Base-by-base conservation (phyloP, 2,113 vertebrate species). In the Phoxinus phoxinus region DNA sequence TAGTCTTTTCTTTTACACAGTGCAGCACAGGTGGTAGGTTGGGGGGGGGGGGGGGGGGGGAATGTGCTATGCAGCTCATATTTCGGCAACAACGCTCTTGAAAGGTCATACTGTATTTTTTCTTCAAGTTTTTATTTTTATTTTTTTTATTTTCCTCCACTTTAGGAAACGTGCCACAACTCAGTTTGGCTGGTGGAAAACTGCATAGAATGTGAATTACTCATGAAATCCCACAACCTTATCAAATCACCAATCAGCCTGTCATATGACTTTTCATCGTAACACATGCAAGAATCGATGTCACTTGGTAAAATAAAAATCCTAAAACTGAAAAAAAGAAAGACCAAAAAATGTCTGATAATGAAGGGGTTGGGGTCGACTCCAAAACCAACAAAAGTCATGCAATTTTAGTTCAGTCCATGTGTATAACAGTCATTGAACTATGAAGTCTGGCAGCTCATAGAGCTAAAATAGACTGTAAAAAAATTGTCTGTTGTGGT, bases 41-140 rank as follows among this genome's bases (percentile, higher is more conserved):
- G 11, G 37, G n/a, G n/a, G n/a, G n/a, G n/a, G n/a, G n/a, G n/a
- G n/a, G n/a, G n/a, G n/a, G n/a, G n/a, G n/a, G n/a, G n/a, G n/a
- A 25, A 73, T 44, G 23, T 48, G 53, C 83, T 53, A n/a, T 35
- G 58, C 35, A 41, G 35, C 56, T 80, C 56, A 80, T 61, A 61
- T 80, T 61, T 17, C 8, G 37, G 23, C 35, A n/a, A 72, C 37
- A 61, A n/a, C 6, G 23, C 35, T 21, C 76, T 59, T 17, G 56
- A 61, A 79, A 79, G 53, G 56, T 79, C 76, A 79, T n/a, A n/a
- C n/a, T n/a, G n/a, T 11, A 37, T 78, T 35, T 67, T 78, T 51
- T 17, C 73, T 30, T 30, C 44, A 27, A 21, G 1, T 10, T 79
- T 41, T 37, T n/a, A 21, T 79, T 41, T 12, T 19, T 61, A 44